Conservation (phyloP, 37 sponge, comb jelly and placozoan species). For the Geodia barretti region DNA sequence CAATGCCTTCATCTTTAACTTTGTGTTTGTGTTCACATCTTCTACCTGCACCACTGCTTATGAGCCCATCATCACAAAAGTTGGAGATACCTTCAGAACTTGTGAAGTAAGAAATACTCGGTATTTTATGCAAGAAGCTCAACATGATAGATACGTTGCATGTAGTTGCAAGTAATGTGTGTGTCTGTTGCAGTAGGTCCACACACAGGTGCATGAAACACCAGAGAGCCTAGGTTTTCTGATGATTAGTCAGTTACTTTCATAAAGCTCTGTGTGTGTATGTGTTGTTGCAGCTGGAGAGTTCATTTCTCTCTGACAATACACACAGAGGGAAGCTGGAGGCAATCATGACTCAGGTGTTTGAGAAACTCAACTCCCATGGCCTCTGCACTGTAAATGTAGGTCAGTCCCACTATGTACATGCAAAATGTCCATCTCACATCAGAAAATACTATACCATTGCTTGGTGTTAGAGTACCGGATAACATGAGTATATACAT, state of each 20-base stretch:
- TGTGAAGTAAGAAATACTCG: conserved; percentile 53
- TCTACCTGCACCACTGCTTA: conserved; percentile 58
- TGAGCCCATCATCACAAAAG: conserved; percentile 78
- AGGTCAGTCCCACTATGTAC: conserved; percentile 29
- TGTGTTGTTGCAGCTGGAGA: conserved; percentile 48
- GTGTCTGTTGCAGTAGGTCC: too few relatives aligned
- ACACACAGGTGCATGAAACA: too few relatives aligned
- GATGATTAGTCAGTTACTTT: too few relatives aligned
- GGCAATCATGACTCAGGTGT: conserved; percentile 34
- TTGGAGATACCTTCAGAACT: conserved; percentile 71
- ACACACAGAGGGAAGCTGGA: conserved; percentile 11
- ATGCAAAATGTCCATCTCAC: too few relatives aligned
- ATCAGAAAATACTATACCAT: too few relatives aligned
- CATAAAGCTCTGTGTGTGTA: too few relatives aligned
- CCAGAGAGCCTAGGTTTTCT: too few relatives aligned
- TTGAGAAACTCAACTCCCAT: conserved; percentile 50
- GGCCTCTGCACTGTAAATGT: conserved; percentile 72
- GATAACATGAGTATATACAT: too few relatives aligned
- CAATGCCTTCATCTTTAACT: conserved; percentile 89
- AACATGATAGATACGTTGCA: too few relatives aligned
- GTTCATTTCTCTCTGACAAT: conserved; percentile 64
- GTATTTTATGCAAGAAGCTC: not conserved
- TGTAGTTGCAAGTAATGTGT: too few relatives aligned
- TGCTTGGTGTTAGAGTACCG: too few relatives aligned
- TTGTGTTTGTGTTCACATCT: conserved; percentile 84